A percentile compares a stretch with the other conserved stretches of the same genome.
phyloP scores from a whole-genome alignment of 2,113 vertebrate species.

The Physeter macrocephalus region DNA sequence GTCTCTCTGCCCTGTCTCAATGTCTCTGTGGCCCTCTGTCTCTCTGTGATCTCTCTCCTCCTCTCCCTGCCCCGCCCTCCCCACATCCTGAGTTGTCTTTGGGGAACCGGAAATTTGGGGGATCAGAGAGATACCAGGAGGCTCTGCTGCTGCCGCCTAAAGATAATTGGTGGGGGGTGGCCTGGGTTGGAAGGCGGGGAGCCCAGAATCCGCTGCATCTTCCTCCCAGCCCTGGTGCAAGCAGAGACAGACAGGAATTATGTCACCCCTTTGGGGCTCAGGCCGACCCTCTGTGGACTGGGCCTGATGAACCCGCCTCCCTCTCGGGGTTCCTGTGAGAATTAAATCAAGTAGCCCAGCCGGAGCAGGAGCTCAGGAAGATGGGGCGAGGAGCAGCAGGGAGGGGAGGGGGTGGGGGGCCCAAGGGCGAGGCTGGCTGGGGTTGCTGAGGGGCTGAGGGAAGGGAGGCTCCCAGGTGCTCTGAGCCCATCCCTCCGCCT shows the following conservation, averaged over 20 bases:
- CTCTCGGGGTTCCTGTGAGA: not conserved
- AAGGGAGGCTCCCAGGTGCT: not conserved
- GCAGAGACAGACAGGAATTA: not conserved
- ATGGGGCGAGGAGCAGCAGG: not conserved
- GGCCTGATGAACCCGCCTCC: not conserved
- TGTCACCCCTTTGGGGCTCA: not conserved
- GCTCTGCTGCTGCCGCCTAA: conserved; percentile 45
- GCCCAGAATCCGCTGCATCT: not conserved
- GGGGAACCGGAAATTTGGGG: conserved; percentile 75
- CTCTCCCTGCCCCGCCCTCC: conserved; percentile 64
- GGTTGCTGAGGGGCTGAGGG: not conserved
- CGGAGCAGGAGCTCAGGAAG: not conserved
- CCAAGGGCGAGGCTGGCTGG: not conserved
- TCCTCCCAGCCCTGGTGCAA: not conserved
- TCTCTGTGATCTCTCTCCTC: conserved; percentile 20
- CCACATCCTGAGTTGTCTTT: conserved; percentile 75
- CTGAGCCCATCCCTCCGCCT: not conserved
- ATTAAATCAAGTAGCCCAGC: not conserved
- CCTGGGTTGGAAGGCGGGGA: not conserved
- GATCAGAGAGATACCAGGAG: conserved; percentile 72
- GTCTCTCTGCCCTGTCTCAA: not conserved
- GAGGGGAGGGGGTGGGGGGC: rapidly evolving
- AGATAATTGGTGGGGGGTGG: conserved; percentile 44
- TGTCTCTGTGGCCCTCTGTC: not conserved
- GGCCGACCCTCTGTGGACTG: not conserved